A percentile compares a stretch with the other conserved stretches of the same genome.
These are phyloP conservation scores for Eretmochelys imbricata DNA, from an alignment of 2,113 vertebrate species.

Conservation along the genomic window DNA sequence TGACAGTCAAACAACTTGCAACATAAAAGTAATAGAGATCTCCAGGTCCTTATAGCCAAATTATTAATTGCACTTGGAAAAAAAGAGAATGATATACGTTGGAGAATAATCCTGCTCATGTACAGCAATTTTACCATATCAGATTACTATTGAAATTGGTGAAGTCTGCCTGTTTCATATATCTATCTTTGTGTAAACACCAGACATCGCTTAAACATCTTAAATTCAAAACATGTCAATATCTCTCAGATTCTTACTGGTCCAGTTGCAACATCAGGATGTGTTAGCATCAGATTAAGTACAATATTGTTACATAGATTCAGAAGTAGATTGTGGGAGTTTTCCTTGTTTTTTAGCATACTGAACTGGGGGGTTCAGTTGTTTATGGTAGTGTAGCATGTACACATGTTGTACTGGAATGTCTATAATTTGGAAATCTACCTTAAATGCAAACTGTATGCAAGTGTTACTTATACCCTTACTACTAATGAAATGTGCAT, in stretches of 20 bases:
- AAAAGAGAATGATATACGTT: not conserved
- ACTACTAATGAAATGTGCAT: not conserved
- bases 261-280: not conserved
- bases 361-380: not conserved
- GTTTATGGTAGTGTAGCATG: not conserved
- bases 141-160: not conserved
- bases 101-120: not conserved
- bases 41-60: not conserved
- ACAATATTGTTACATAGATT: not conserved
- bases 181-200: not conserved
- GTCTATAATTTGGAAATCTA: not conserved
- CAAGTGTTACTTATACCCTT: not conserved
- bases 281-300: not conserved
- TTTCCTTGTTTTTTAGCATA: not conserved
- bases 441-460: not conserved
- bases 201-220: not conserved
- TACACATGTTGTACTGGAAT: not conserved
- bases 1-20: not conserved
- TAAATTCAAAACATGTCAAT: not conserved
- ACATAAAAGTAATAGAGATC: not conserved
- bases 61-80: not conserved
- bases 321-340: not conserved
- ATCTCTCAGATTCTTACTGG: not conserved
- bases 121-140: not conserved
- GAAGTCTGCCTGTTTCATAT: accelerated